Base-by-base conservation (phyloP, 2,113 vertebrate species). In the Mormyrus lacerda region DNA sequence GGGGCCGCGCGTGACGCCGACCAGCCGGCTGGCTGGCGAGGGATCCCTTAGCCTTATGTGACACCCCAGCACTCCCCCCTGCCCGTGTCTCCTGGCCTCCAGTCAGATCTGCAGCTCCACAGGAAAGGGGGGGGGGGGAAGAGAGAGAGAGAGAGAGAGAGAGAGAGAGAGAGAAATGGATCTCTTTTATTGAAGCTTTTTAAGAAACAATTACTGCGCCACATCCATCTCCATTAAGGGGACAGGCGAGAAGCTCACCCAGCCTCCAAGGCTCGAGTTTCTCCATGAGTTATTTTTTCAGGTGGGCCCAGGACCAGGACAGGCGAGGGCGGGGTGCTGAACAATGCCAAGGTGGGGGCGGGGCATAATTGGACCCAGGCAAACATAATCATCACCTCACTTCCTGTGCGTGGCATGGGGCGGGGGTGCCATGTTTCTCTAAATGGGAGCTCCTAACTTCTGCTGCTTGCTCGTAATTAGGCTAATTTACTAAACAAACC, bases 171-270 rank as follows among this genome's bases (percentile, higher is more conserved):
- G 89, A 92, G 92, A 93, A 93, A 95, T 93, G 91, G 89, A 93
- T 92, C 90, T 90, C 90, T 89, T 90, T 89, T 89, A 89, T 88
- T 88, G 89, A 91, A 88, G 91, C 92, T 88, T 90, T 92, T 93
- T 39, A 87, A 93, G 91, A 94, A 93, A 95, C 93, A 92, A 93
- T 94, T 94, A 93, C 91, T 89, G 91, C 45, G 91, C 91, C 92
- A 92, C 93, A 95, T 96, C 94, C 91, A 95, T 96, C 95, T 96
- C 95, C 94, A 96, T 96, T 96, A 95, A 92, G 4, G 82, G 91
- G 94, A 94, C 92, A 91, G 91, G 35, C 82, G 84, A 88, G 79
- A 91, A 89, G 50, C 55, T 79, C 79, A 87, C 44, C 45, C 85
- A 39, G 2, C 89, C 65, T 42, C 89, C 90, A 88, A 87, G 91